Evolutionary conservation across 2,888 invertebrate species (phyloP).

Genomic region (Diaprepes abbreviatus): DNA sequence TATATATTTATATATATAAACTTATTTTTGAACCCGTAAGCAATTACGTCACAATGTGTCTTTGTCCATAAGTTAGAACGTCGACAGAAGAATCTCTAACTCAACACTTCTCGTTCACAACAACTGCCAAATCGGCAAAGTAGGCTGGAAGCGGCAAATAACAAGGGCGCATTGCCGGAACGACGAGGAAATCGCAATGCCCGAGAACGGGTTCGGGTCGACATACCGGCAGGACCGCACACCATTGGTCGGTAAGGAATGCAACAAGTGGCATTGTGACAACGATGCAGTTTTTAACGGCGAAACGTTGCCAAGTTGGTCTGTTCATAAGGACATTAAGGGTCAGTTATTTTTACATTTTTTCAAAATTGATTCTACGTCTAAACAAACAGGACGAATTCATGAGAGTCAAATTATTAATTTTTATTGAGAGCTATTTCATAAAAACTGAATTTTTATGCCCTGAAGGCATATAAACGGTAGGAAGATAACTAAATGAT

Average conservation of each 20-base stretch:
- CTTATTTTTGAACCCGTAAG: too few relatives aligned
- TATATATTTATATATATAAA: too few relatives aligned
- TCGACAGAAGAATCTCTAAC: constrained; percentile 37
- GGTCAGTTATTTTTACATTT: too few relatives aligned
- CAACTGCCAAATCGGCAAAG: constrained; percentile 48
- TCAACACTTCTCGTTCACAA: constrained; percentile 38
- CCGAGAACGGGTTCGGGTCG: constrained; percentile 40
- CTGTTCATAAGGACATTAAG: neutral
- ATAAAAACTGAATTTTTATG: too few relatives aligned
- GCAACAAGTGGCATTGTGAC: constrained; percentile 51
- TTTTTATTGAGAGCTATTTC: too few relatives aligned
- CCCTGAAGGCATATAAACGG: too few relatives aligned
- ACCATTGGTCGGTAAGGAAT: constrained; percentile 42
- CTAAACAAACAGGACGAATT: too few relatives aligned
- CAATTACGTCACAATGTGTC: too few relatives aligned
- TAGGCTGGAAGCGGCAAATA: constrained; percentile 50
- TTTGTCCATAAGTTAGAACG: constrained; percentile 19
- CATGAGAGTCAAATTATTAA: too few relatives aligned
- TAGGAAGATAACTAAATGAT: too few relatives aligned
- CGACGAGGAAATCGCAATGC: constrained; percentile 55
- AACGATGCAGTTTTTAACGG: constrained; percentile 44
- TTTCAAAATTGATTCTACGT: too few relatives aligned
- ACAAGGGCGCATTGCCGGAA: constrained; percentile 48
- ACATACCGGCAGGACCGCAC: constrained; percentile 38
- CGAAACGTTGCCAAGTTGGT: constrained; percentile 43